Base-by-base conservation (phyloP, 2,113 vertebrate genomes). In the Triplophysa siluroides region DNA sequence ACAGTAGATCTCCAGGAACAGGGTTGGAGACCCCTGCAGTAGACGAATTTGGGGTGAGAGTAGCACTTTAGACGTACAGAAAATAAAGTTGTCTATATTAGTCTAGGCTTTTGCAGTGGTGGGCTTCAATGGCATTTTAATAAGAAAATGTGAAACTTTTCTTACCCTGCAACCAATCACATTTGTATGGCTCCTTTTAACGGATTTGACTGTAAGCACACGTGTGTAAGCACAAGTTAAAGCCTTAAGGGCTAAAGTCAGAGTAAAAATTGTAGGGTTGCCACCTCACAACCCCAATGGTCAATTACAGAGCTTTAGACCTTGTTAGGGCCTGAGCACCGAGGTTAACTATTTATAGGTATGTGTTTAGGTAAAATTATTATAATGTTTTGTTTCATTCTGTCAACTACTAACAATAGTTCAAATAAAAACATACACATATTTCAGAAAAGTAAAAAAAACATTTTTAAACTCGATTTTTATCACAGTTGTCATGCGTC, bases 61-160 rank as follows among this genome's bases (percentile, higher is more conserved):
- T 74, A 54, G 7, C 63, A 50, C 78, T 33, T 33, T 33, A 33
- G 29, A 33, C 83, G 26, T 90, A 85, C 82, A 89, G 87, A 85
- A 91, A 91, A 88, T 85, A 87, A 88, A 89, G 89, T 90, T 85
- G 85, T 54, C 84, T 68, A 41, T 79, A 38, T 74, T 79, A 85
- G 88, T 79, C 29, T 68, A 71, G 69, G 86, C 19, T 16, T 78
- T 50, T 63, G 87, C 83, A 80, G 29, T 83, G 87, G 86, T 23
- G 43, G 82, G 90, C 85, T 86, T 86, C 89, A 41, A 81, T 88
- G 77, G 70, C 67, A 50, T 81, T 86, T 29, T 90, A 91, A 90
- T 87, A 78, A 91, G 81, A 82, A 76, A 70, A 78, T 60, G 89
- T 83, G 86, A 78, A 85, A 84, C 85, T 82, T 29, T 29, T 29